Evolutionary conservation across 2,888 invertebrate species (phyloP), one percentile per base, ranked within the genome.

Genomic region (Agrypnus murinus): DNA sequence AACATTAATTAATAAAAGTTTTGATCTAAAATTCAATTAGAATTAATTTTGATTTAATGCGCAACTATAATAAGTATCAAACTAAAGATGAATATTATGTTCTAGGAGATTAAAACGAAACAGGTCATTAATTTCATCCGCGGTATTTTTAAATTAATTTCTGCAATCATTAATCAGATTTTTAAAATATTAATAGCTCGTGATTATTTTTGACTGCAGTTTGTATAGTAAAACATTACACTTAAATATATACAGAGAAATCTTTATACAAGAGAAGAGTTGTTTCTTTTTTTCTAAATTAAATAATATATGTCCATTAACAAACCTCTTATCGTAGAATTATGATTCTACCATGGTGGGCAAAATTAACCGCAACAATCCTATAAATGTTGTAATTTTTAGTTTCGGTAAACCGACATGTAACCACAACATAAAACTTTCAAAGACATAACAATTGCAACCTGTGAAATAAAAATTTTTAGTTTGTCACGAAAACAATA

Each of bases 131-230:
- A 10, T 25, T 48, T 48, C n/a, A 48, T 19, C 50, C 31, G 12
- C 50, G 50, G 50, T 4, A 50, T 50, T 50, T 50, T 50, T 32
- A 50, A 50, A 50, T 50, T 50, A 50, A 50, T 50, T 32, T 50
- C 50, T 32, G 32, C 32, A 50, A 25, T 31, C 31, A 50, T 50
- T 50, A 50, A 50, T 50, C 50, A 50, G 50, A 19, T 50, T 50
- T 50, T 50, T 31, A 50, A 50, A 50, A 50, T 50, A 32, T 50
- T 50, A 50, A 50, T 32, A 50, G 50, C 25, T 12, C 1, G 15
- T 15, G 15, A 43, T 43, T 50, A 50, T 31, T 31, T 50, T 4
- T 50, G 4, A 50, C 12, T n/a, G 50, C 7, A 17, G 31, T 50
- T 50, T 50, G 12, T 25, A 50, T 31, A 50, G 50, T 50, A 31